Evolutionary conservation across 2,888 invertebrate species (phyloP), one percentile per base, ranked within the genome.

Genomic region (Anarsia innoxiella): DNA sequence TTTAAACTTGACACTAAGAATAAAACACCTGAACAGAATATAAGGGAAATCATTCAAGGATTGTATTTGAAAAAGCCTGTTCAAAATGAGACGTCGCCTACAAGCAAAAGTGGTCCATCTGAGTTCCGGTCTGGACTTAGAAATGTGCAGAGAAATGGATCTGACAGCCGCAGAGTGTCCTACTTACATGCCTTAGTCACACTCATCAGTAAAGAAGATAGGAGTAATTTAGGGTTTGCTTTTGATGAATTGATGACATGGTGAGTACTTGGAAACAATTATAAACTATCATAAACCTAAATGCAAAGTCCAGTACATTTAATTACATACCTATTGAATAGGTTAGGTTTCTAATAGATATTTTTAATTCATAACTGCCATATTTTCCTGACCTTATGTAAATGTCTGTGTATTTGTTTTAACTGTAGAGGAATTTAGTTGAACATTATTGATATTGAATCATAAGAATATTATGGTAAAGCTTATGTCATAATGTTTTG

Each of bases 161-260:
- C 91, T 42, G 94, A 94, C 73, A 90, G 89, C 45, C 91, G 91
- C 66, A 91, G 93, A 68, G 86, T 96, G 52, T 93, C 92, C 49
- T 93, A 95, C 73, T 88, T 97, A 59, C 97, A 96, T 87, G 92
- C 91, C 44, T 90, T 96, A 77, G 94, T 95, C 39, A 93, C 94
- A 63, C 87, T 96, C 48, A 82, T 91, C 49, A 83, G 87, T 58
- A 88, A 89, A 66, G 86, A 88, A 63, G 89, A 91, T 52, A 86
- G 87, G 55, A 74, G 72, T 46, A 86, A 88, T 53, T 86, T 93
- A 54, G 93, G 93, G 31, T 92, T 93, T 66, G 88, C 89, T 49
- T 86, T 89, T 44, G 92, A 93, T 73, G 94, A 97, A 70, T 87
- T 97, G 56, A 90, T 83, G 79, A 71, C 72, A 53, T 83, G 77